A percentile compares a stretch with the other conserved stretches of the same genome.
Evolutionary conservation across 2,113 vertebrate species (phyloP).

Genomic region (Eubucco bourcierii): DNA sequence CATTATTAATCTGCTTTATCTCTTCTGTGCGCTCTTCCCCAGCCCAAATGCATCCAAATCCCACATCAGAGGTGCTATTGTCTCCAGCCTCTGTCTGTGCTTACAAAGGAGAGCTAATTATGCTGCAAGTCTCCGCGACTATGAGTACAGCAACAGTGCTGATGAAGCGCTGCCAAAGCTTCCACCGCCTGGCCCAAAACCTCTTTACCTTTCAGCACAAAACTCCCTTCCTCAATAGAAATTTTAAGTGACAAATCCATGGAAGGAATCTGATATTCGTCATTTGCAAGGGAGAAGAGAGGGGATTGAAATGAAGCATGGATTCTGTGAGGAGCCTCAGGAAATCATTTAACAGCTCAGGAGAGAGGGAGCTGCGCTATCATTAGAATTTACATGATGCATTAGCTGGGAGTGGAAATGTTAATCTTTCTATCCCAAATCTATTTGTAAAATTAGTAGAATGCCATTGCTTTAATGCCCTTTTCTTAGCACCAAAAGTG

Average conservation of each 20-base stretch:
- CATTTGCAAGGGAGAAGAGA: slow-evolving; percentile 65
- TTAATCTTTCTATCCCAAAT: slow-evolving; percentile 72
- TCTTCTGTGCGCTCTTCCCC: background rate
- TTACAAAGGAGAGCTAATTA: slow-evolving; percentile 23
- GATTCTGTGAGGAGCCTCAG: slow-evolving; percentile 62
- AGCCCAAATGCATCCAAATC: slow-evolving; percentile 37
- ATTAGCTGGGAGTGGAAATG: slow-evolving; percentile 74
- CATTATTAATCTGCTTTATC: slow-evolving; percentile 37
- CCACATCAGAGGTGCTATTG: slow-evolving; percentile 16
- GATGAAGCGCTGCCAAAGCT: background rate
- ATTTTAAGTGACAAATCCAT: slow-evolving; percentile 74
- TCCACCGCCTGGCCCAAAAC: background rate
- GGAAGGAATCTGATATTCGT: slow-evolving; percentile 59
- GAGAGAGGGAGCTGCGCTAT: slow-evolving; percentile 57
- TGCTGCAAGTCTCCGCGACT: background rate
- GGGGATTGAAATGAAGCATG: slow-evolving; percentile 68
- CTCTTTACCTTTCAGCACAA: background rate
- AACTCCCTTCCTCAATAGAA: slow-evolving; percentile 64
- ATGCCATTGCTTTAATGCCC: slow-evolving; percentile 28
- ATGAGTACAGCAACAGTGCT: background rate
- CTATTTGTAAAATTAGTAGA: slow-evolving; percentile 68
- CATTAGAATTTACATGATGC: slow-evolving; percentile 75
- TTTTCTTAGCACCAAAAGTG: background rate
- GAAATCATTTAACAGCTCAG: slow-evolving; percentile 70
- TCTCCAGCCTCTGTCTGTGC: background rate